Base-by-base conservation (phyloP, 1,140 invertebrate genomes). In the Diabrotica undecimpunctata region DNA sequence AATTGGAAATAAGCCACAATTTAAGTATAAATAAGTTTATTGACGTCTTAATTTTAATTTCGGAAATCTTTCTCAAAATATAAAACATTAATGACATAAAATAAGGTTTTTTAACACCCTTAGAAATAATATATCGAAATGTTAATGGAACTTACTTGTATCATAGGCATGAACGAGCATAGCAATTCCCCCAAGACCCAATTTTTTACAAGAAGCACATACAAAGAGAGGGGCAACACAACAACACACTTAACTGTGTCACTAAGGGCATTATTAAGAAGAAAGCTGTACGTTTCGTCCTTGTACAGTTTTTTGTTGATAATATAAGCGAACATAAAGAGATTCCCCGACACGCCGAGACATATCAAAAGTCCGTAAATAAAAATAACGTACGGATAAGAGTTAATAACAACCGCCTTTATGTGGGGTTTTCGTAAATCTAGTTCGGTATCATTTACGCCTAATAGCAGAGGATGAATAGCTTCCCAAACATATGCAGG, bases 121-220 rank as follows among this genome's bases (percentile, higher is more conserved):
- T n/a, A n/a, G n/a, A n/a, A n/a, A n/a, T n/a, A 25, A 25, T 2
- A 25, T 25, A 25, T 25, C 25, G 25, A 25, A 46, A 46, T n/a
- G 3, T n/a, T 46, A 46, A 46, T 6, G n/a, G n/a, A 46, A 78
- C 82, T 78, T 74, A 87, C 85, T 81, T 91, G 90, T 61, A 91
- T 72, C 86, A 91, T 90, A 0, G 90, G 89, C 54, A 90, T 70
- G 73, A 89, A 87, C 71, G 85, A 89, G 76, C 90, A 91, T n/a
- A 90, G 73, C 69, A 90, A 87, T 65, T 87, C 85, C 6, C 89
- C 89, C 66, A 90, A 87, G 53, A 90, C 81, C 89, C 89, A 91
- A 75, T 91, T 90, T 69, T 89, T 84, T 41, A 90, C 78, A 3
- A 90, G 80, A 66, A 90, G 79, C 39, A 90, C 87, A 62, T 86